Base-by-base conservation (phyloP, 2,888 invertebrate genomes). In the Drosophila merina region DNA sequence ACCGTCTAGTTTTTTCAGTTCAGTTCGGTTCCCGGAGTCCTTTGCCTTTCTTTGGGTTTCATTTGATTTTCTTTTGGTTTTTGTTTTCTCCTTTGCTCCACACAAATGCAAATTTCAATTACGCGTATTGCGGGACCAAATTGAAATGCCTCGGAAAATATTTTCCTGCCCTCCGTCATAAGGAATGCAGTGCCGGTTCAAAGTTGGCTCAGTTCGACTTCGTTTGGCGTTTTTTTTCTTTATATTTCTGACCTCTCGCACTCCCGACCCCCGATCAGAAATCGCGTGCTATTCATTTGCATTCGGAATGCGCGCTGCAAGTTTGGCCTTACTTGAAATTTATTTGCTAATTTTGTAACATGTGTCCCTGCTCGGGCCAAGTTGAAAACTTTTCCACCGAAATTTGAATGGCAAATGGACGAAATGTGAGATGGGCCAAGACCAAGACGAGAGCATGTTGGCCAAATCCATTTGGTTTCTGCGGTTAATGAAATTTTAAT, bases 71-170 rank as follows among this genome's bases (percentile, higher is more conserved):
- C 50, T 42, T 54, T 70, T 38, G n/a, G 20, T 55, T 50, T 49
- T 56, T 60, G 52, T 48, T 71, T 77, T 72, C 70, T 68, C 66
- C 67, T 54, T 67, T 67, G 66, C 54, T 51, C 57, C 82, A 73
- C 73, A 76, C 72, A 85, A 87, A 87, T 87, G 88, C 88, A 82
- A 87, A 82, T 87, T 83, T 85, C 88, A 87, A 85, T 82, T 82
- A 85, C 86, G 86, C 76, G 86, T 86, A 74, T 76, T 78, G 74
- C 87, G 55, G 57, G 78, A 76, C 66, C 73, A 84, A 82, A 82
- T 82, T 82, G 82, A 86, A 82, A 82, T 86, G 82, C 81, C 78
- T 82, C 68, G 72, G 71, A 72, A 82, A 82, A 82, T 82, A 84
- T 80, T 86, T 82, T 84, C 76, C 66, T 81, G 55, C 54, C 54